Evolutionary conservation across 2,113 vertebrate species (phyloP).

Genomic region (pig (Sus scrofa)): T2T-Sscrofa CM000819.6:137163001-137163500

Average conservation of each 20-base stretch:
- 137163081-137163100: too few species aligned
- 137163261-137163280: background rate
- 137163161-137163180: background rate
- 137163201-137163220: background rate
- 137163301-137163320: background rate
- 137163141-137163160: background rate
- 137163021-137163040: background rate
- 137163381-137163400: background rate
- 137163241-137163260: background rate
- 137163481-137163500: background rate
- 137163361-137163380: background rate
- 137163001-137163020: background rate
- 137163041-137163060: background rate
- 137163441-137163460: background rate
- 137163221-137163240: background rate
- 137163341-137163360: background rate
- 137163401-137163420: background rate
- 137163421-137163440: background rate
- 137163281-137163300: background rate
- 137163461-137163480: background rate
- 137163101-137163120: background rate
- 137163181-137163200: background rate
- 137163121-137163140: conserved; percentile 30
- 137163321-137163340: background rate
- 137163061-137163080: background rate